Base-by-base conservation (phyloP, 2,797 vertebrate species). In the Ciconia nigra region DNA sequence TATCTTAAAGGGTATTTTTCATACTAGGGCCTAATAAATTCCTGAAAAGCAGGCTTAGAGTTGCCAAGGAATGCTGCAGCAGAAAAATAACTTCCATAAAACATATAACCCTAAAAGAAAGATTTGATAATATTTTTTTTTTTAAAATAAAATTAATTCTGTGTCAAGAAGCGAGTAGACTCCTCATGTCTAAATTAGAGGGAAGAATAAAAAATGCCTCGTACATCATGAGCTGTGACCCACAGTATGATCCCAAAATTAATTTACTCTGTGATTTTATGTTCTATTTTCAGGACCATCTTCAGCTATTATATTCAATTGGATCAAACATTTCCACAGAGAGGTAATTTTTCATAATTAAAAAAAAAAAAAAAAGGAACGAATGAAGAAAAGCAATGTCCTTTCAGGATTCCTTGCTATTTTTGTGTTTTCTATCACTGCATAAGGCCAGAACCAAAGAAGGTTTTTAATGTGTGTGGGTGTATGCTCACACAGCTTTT, bases 271-370 rank as follows among this genome's bases (percentile, higher is more conserved):
- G 8, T 91, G 44, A 84, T 96, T 93, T 83, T 96, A 1, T 97
- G 31, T 97, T 97, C 72, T 96, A n/a, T 97, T 98, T 98, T 70
- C 97, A 99, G 99, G 99, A 99, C 94, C 99, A 99, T 97, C 97
- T 99, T 97, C 98, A 99, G 89, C 76, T 99, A 42, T 97, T 99
- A 65, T 99, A 99, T 96, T 98, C 98, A 63, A 80, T 98, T 81
- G 99, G 99, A 97, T 97, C 99, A 94, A 99, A 98, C 95, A 85
- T 99, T 93, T 96, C 99, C 92, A 96, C 99, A 91, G 99, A 99
- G 86, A 99, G 99, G 99, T 99, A 98, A 91, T 95, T 94, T 69
- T 89, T 89, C 44, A 13, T 72, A 78, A 73, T 93, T 79, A 10
- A 70, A 87, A 76, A 71, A 62, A 44, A 29, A 29, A 18, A 37